Conservation (phyloP, 2,797 vertebrate genomes). For the Macrochelys suwanniensis region DNA sequence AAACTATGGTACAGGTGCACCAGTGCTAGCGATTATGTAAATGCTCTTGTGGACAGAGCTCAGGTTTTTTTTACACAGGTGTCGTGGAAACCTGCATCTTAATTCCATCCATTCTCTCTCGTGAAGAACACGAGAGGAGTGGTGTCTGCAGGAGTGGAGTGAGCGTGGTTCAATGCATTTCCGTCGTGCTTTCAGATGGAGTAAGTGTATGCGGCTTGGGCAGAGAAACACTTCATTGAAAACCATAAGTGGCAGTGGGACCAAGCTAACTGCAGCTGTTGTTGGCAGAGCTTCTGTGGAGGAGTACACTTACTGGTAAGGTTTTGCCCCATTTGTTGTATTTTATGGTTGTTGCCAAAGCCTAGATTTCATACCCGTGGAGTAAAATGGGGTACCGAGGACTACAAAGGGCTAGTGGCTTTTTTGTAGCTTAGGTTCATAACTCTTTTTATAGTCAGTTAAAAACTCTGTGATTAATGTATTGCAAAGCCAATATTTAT, state of each 20-base stretch:
- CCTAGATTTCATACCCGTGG: neutral
- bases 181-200: neutral
- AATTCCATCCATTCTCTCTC: neutral
- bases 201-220: neutral
- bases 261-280: neutral
- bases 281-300: too few species aligned
- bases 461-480: neutral
- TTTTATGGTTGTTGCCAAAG: neutral
- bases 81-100: neutral
- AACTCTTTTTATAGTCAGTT: neutral
- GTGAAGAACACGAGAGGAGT: neutral
- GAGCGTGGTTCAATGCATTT: neutral
- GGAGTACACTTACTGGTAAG: fast-evolving
- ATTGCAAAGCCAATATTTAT: neutral
- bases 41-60: neutral
- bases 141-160: fast-evolving
- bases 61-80: neutral
- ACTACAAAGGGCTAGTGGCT: neutral
- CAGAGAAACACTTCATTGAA: neutral
- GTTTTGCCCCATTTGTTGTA: neutral
- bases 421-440: neutral
- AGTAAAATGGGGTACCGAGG: neutral
- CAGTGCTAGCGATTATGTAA: neutral
- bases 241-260: neutral
- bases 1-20: neutral